Evolutionary conservation across 1,140 invertebrate species (phyloP).

Genomic region (Limonius californicus): DNA sequence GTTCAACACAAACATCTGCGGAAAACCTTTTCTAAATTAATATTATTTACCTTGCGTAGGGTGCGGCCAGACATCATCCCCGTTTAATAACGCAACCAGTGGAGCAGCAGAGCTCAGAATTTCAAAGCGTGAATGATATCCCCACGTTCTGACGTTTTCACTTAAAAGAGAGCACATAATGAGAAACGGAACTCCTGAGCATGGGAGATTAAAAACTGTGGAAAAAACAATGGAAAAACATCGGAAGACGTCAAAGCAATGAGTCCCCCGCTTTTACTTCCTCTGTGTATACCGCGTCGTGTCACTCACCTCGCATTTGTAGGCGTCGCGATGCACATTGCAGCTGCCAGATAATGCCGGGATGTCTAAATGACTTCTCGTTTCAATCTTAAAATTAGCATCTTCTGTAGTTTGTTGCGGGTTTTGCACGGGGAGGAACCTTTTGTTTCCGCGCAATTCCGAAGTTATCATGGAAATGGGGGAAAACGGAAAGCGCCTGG

Average conservation of each 20-base stretch:
- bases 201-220: constrained; percentile 20
- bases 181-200: constrained; percentile 19
- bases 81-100: not conserved
- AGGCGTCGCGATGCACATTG: not conserved
- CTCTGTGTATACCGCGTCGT: constrained; percentile 1
- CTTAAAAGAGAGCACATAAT: constrained; percentile 5
- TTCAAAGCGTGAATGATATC: constrained; percentile 3
- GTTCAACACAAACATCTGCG: not conserved
- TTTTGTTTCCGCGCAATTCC: too few species aligned
- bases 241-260: constrained; percentile 16
- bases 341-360: not conserved
- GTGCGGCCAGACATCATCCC: not conserved
- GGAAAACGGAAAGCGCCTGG: not conserved
- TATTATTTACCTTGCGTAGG: not conserved
- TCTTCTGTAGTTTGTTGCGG: not conserved
- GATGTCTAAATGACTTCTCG: not conserved
- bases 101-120: not conserved
- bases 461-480: too few species aligned
- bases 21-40: not conserved
- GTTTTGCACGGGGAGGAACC: too few species aligned
- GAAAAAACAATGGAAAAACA: not conserved
- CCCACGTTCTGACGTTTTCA: not conserved
- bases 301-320: constrained; percentile 15
- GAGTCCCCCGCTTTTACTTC: constrained; percentile 15
- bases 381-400: constrained; percentile 17